Base-by-base conservation (phyloP, 2,113 vertebrate species). In the Felis chaus region DNA sequence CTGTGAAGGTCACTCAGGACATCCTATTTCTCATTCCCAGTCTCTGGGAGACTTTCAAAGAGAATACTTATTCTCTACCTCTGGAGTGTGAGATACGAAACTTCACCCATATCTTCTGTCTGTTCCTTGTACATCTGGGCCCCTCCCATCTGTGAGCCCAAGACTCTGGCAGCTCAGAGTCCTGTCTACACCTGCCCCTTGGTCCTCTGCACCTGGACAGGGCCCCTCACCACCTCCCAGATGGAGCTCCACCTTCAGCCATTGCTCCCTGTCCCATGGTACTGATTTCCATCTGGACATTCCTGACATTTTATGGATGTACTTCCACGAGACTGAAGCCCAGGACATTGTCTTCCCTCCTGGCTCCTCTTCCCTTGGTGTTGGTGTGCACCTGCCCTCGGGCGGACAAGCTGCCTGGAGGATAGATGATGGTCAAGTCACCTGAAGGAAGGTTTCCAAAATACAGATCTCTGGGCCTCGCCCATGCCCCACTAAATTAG, bases 141-240 rank as follows among this genome's bases (percentile, higher is more conserved):
- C 33, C 61, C 79, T 45, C 41, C 27, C 21, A 23, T 48, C 81
- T 63, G 31, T 87, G 92, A 89, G 41, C 86, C 93, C 63, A 69
- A 66, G 31, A 61, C 55, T 45, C 85, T 57, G 12, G 68, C 80
- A 41, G 65, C 39, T 68, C 68, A 71, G 69, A 50, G 5, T 53
- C 48, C 36, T 57, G 2, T 88, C 33, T 57, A 36, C 11, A 50
- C 78, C 76, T 88, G 76, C n/a, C 71, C 55, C 13, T n/a, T 13
- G 57, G 74, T 41, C 76, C 50, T 31, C 61, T 91, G 83, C 27
- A 61, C 82, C 29, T n/a, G 87, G 76, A 91, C 12, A 31, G 19
- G 33, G 55, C 2, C 76, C 76, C 63, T 41, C 14, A 18, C 69
- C 66, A 23, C 66, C 18, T 91, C 36, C 57, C 27, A 1, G 16